Evolutionary conservation across 1,140 invertebrate species (phyloP).

Genomic region (Parapsyche elsis): DNA sequence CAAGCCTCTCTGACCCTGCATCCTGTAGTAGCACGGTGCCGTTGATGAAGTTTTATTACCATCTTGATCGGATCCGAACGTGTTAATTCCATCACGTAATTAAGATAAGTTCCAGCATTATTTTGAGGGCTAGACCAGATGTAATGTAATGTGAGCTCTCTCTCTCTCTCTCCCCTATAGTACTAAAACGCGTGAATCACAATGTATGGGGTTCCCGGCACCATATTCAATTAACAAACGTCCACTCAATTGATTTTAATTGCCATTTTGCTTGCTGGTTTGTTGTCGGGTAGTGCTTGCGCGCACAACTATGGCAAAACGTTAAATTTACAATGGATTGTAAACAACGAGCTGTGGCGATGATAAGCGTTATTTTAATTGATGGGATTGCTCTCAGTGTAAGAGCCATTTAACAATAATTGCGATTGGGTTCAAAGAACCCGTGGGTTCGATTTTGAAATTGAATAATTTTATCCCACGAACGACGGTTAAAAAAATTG

Average conservation of each 20-base stretch:
- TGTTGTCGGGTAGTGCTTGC: not conserved
- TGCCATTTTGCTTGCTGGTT: conserved; percentile 32
- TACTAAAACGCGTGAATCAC: conserved; percentile 41
- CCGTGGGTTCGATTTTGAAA: no score
- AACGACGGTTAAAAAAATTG: no score
- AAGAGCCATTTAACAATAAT: no score
- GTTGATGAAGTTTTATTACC: conserved; percentile 24
- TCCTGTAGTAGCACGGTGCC: no score
- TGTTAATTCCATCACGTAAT: conserved; percentile 23
- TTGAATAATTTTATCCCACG: no score
- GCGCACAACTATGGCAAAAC: not conserved
- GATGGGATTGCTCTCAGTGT: no score
- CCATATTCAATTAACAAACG: conserved; percentile 52
- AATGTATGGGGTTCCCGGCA: conserved; percentile 39
- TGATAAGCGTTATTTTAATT: conserved; percentile 7
- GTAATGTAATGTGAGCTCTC: not conserved
- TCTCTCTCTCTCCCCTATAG: conserved; percentile 13
- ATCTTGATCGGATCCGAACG: conserved; percentile 32
- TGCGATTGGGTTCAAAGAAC: no score
- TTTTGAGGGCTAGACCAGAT: conserved; percentile 10
- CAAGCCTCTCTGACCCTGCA: no score
- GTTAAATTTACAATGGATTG: not conserved
- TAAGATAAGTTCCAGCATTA: conserved; percentile 18
- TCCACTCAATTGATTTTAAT: conserved; percentile 54
- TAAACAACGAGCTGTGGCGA: not conserved